Base-by-base conservation (phyloP, 92 coral and sea anemone genomes). In the Diadumene lineata region DNA sequence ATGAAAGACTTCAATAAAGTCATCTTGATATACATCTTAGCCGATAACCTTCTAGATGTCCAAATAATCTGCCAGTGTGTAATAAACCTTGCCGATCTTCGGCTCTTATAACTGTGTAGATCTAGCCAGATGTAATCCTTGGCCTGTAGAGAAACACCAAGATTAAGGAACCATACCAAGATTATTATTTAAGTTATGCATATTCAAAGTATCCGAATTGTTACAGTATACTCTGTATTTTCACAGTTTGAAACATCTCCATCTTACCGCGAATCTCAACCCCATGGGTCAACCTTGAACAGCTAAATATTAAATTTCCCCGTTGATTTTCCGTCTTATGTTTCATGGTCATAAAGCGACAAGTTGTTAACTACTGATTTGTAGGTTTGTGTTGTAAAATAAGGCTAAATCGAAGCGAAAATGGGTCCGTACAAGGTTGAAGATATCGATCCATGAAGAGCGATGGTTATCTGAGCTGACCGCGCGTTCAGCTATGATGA, bases 201-300 rank as follows among this genome's bases (percentile, higher is more conserved):
- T 13, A 38, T 38, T 4, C 48, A 4, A 38, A 38, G 48, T 4
- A 38, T 38, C n/a, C n/a, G n/a, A n/a, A n/a, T 4, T 38, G 48
- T 38, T 38, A 38, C 13, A 4, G 48, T 38, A 38, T 38, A 38
- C 48, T 13, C 7, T 38, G 7, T 4, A 13, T 27, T 72, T 51
- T 61, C 77, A 51, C 66, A 72, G 77, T 72, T 34, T 31, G 33
- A 43, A 56, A 31, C 48, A 57, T 69, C 58, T 38, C 13, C 6
- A 27, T 70, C 77, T 72, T 72, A 72, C 77, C 77, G 51, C 77
- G 43, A 56, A 72, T 38, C 23, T 29, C 77, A 61, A 31, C 77
- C 31, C 46, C 57, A 55, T 72, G 77, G 77, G 77, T 72, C 77
- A 72, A 72, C 26, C 34, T 23, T 50, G 19, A 32, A 31, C 13